phyloP scores from a whole-genome alignment of 2,797 vertebrate genomes.

The Aeoliscus strigatus region DNA sequence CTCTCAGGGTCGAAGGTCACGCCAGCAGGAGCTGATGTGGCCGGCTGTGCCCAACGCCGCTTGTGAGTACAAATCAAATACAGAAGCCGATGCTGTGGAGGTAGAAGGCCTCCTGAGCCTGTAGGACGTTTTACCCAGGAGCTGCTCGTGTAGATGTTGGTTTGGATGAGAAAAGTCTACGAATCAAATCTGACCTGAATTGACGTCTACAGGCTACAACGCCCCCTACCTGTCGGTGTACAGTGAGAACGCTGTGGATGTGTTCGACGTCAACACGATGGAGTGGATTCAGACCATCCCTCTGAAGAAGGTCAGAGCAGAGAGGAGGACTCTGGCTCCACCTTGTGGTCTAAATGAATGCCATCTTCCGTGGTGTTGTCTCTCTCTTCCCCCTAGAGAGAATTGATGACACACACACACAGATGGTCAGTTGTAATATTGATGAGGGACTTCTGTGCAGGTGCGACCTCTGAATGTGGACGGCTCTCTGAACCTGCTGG shows the following conservation, averaged over 20 bases:
- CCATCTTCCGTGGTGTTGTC: neutral
- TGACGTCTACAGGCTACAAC: slow-evolving; percentile 83
- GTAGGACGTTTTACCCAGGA: no score
- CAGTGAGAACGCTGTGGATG: slow-evolving; percentile 94
- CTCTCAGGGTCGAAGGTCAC: slow-evolving; percentile 93
- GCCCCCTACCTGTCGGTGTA: slow-evolving; percentile 98
- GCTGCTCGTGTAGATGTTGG: neutral
- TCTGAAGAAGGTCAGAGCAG: slow-evolving; percentile 86
- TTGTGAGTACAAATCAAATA: slow-evolving; percentile 81
- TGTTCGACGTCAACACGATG: slow-evolving; percentile 98
- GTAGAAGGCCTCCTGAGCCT: no score
- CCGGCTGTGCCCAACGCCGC: slow-evolving; percentile 87
- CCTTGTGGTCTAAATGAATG: slow-evolving; percentile 25
- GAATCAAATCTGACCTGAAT: neutral
- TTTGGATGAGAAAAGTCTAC: neutral
- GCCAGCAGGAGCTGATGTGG: slow-evolving; percentile 99
- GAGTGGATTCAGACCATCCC: slow-evolving; percentile 99
- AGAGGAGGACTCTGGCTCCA: slow-evolving; percentile 21
- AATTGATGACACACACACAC: no score
- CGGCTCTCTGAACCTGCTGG: slow-evolving; percentile 94
- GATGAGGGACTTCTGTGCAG: slow-evolving; percentile 54
- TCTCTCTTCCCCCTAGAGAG: no score
- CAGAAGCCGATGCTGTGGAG: no score
- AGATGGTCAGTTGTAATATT: neutral
- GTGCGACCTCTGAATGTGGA: slow-evolving; percentile 93